Base-by-base conservation (phyloP, 53 echinoderm and acorn worm species). In the Temnopleurus reevesii region DNA sequence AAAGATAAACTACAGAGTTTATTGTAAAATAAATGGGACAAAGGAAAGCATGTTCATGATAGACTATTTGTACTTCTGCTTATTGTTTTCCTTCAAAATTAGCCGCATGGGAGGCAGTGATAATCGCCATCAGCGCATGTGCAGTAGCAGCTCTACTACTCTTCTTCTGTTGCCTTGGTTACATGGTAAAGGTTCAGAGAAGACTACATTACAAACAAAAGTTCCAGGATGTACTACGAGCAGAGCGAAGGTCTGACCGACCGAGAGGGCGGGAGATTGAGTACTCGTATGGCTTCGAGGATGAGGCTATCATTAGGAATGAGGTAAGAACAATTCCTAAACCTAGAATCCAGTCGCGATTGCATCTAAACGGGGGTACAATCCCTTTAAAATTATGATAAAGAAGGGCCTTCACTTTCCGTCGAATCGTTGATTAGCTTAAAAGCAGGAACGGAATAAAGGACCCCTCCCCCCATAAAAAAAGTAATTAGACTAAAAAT, bases 21-120 rank as follows among this genome's bases (percentile, higher is more conserved):
- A n/a, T n/a, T n/a, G n/a, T n/a, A n/a, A n/a, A n/a, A n/a, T n/a
- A n/a, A n/a, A n/a, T n/a, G n/a, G n/a, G n/a, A n/a, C n/a, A n/a
- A n/a, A n/a, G n/a, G n/a, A n/a, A n/a, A n/a, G n/a, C n/a, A n/a
- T n/a, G n/a, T n/a, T n/a, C n/a, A n/a, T n/a, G n/a, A n/a, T n/a
- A n/a, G n/a, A n/a, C n/a, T n/a, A 12, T 60, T 7, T 28, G 3
- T 17, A 5, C 31, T 29, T 23, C 31, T 60, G 56, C 24, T 4
- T 2, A 3, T 56, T 56, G 56, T 56, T 28, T 60, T n/a, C n/a
- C 56, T 60, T 60, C 4, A 38, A 38, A n/a, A n/a, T n/a, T 55
- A 85, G 85, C 59, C 12, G 12, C 85, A 0, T 85, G 85, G 85
- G 85, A 41, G 26, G 27, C 60, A 41, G 60, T 60, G 24, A 30